Evolutionary conservation across 2,888 invertebrate species (phyloP), one percentile per base, ranked within the genome.

Genomic region (Cataglyphis rosenhaueri): DNA sequence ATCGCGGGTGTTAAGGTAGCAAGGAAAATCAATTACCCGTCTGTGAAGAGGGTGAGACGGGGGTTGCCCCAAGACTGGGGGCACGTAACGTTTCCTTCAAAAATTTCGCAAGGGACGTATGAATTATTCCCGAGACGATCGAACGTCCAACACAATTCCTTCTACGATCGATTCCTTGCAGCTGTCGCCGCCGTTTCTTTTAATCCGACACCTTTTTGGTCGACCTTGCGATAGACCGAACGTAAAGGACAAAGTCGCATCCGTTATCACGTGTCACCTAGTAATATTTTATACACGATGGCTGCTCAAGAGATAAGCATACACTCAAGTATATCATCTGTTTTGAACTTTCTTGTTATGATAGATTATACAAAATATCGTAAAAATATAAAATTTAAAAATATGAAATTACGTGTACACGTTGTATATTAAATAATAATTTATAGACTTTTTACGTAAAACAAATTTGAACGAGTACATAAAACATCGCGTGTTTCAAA

Each of bases 11-110:
- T 85, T 82, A 86, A 85, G 75, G 82, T 75, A 83, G 88, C 90
- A 84, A 55, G 87, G 83, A 85, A 90, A 91, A 90, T 91, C 90
- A 87, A 90, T 91, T 91, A 91, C 84, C 71, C 78, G 71, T 29
- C 65, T 38, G 70, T 64, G 68, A 79, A 66, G 61, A 55, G 59
- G 66, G 55, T 74, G 65, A 73, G 85, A 76, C 59, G 82, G 79
- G 21, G 21, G 21, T 21, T 21, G 21, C 29, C 65, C 62, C 62
- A 82, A 84, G 62, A 62, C 21, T 57, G 55, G 48, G 48, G 38
- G 59, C 76, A 81, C 78, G 85, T 70, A 65, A 82, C 70, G 82
- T 70, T 84, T 78, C 61, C 71, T 74, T 75, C 71, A 84, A 84
- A 82, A 75, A 75, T 82, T 84, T 84, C 84, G 75, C 76, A 74